Percentiles rank a stretch among this genome's conserved stretches.
These are phyloP conservation scores for Cynaeus angustus DNA, from an alignment of 2,888 invertebrate genomes.

Conservation along the genomic window DNA sequence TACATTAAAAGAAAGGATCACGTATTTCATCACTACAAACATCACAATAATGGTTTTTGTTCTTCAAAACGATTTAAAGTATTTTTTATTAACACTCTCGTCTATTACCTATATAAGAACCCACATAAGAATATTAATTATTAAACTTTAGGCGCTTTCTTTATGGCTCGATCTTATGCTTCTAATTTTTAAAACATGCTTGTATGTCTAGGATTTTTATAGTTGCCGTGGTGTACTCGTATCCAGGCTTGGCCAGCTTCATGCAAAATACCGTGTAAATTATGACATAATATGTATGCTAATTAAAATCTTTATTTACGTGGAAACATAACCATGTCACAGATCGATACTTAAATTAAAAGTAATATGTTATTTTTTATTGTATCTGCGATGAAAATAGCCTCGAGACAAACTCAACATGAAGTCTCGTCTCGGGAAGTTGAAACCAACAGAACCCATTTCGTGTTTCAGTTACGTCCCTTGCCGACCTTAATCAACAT, in stretches of 20 bases:
- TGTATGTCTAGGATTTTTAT: neutral
- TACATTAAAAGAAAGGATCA: neutral
- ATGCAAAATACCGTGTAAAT: constrained; percentile 13
- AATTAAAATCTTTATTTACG: constrained; percentile 16
- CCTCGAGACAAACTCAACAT: constrained; percentile 26
- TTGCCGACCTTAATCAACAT: constrained; percentile 32
- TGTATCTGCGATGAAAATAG: constrained; percentile 2
- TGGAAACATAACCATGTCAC: neutral
- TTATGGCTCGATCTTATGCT: neutral
- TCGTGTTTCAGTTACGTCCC: constrained; percentile 37
- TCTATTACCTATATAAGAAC: no score
- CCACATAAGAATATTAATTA: no score
- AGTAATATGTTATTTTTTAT: constrained; percentile 10
- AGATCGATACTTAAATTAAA: neutral
- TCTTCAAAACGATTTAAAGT: no score
- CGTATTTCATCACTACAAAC: neutral
- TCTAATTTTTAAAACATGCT: constrained; percentile 4
- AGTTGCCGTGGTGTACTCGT: neutral
- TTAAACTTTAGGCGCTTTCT: neutral
- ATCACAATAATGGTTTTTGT: no score
- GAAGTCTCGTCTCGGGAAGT: constrained; percentile 28
- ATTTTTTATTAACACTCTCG: no score
- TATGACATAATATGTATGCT: constrained; percentile 19
- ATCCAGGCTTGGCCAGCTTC: neutral
- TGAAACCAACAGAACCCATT: constrained; percentile 37